Evolutionary conservation across 35 echinoderm and acorn worm species (phyloP).

Genomic region (Heliocidaris erythrogramma): DNA sequence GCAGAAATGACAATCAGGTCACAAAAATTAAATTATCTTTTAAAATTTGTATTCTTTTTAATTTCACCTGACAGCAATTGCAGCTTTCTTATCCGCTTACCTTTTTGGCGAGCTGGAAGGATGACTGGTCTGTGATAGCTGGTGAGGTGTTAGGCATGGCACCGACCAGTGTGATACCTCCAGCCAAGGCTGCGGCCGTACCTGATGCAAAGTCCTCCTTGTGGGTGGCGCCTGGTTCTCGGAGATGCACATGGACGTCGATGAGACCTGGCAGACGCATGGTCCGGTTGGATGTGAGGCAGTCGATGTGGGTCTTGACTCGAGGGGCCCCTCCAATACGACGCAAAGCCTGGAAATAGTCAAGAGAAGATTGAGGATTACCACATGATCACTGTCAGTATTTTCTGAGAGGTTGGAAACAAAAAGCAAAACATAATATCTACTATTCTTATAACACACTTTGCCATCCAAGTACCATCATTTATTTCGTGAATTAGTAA

Average conservation of each 20-base stretch:
- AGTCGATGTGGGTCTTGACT: conserved; percentile 93
- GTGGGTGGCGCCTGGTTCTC: conserved; percentile 95
- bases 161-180: conserved; percentile 94
- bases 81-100: conserved; percentile 30
- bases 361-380: neutral
- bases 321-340: conserved; percentile 82
- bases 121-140: conserved; percentile 67
- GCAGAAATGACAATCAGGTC: no score
- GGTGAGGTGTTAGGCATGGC: conserved; percentile 91
- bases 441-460: no score
- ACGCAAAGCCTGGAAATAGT: conserved; percentile 67
- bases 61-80: no score
- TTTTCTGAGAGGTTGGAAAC: no score
- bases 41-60: no score
- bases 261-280: conserved; percentile 92
- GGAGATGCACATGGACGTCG: conserved; percentile 89
- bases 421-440: no score
- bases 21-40: no score
- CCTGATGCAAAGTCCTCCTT: conserved; percentile 99
- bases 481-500: no score
- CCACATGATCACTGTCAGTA: no score
- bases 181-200: conserved; percentile 90
- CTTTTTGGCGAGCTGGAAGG: conserved; percentile 85
- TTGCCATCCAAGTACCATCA: no score
- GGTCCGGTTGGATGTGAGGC: conserved; percentile 82